phyloP scores from a whole-genome alignment of 2,113 vertebrate species.

The Percina caprodes region DNA sequence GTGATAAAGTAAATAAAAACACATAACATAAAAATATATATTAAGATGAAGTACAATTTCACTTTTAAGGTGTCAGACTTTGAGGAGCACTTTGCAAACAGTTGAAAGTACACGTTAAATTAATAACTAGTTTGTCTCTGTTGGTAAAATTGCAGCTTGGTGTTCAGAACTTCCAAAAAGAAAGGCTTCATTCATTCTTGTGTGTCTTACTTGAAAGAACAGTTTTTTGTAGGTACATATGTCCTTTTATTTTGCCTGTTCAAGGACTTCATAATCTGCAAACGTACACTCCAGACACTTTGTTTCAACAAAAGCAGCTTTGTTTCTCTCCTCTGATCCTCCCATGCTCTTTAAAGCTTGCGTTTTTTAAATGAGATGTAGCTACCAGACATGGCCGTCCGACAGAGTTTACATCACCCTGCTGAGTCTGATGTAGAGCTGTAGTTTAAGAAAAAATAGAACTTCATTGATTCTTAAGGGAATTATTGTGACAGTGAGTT shows the following conservation, averaged over 20 bases:
- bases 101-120: background rate
- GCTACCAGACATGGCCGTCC: conserved; percentile 8
- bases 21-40: no score
- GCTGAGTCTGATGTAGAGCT: conserved; percentile 9
- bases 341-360: conserved; percentile 19
- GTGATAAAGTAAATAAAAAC: no score
- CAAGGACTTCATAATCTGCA: conserved; percentile 6
- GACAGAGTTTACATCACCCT: conserved; percentile 32
- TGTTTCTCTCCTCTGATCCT: conserved; percentile 39
- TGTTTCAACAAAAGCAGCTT: conserved; percentile 4
- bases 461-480: no score
- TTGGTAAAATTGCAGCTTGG: background rate
- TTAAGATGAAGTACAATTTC: background rate
- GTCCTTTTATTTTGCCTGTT: background rate
- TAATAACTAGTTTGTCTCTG: background rate
- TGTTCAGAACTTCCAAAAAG: background rate
- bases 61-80: conserved; percentile 14
- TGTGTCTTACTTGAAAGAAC: conserved; percentile 14
- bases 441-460: no score
- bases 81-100: conserved; percentile 1
- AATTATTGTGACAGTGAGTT: background rate
- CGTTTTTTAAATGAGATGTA: conserved; percentile 26
- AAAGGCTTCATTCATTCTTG: background rate
- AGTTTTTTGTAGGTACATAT: background rate
- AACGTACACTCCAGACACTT: background rate